A percentile compares a stretch with the other conserved stretches of the same genome.
Conservation (phyloP, 2,797 vertebrate genomes). For the Threskiornis aethiopicus region DNA sequence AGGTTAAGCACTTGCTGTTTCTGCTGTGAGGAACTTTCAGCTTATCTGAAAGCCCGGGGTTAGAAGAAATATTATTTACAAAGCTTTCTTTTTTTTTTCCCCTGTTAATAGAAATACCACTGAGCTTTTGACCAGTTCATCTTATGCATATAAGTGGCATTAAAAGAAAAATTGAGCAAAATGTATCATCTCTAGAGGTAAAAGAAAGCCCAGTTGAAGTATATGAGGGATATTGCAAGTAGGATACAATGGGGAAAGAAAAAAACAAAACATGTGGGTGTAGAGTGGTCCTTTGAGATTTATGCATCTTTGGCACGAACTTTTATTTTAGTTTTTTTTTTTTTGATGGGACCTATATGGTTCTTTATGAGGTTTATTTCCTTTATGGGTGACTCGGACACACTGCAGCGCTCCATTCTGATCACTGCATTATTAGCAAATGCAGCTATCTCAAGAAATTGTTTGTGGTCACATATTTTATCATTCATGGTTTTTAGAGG, state of each 20-base stretch:
- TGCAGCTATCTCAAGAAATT: not conserved
- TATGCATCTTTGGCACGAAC: fast-evolving
- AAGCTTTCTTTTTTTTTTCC: not conserved
- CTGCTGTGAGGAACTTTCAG: not conserved
- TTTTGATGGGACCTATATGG: not conserved
- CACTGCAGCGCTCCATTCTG: not conserved
- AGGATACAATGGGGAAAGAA: not conserved
- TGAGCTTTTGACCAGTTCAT: not conserved
- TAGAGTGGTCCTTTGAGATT: not conserved
- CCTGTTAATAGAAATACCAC: not conserved
- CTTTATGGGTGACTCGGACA: not conserved
- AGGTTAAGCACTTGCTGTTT: not conserved
- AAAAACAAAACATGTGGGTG: not conserved
- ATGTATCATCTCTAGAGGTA: not conserved
- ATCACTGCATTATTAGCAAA: not conserved
- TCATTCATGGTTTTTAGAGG: not conserved
- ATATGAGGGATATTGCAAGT: not conserved
- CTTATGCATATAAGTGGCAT: not conserved
- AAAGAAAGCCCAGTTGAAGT: not conserved
- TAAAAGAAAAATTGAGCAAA: not conserved
- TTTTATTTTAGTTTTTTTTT: not conserved
- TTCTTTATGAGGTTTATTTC: not conserved
- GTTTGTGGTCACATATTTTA: not conserved
- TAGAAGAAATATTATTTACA: not conserved
- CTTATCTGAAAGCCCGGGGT: not conserved